phyloP scores from a whole-genome alignment of 92 coral and sea anemone genomes.

The Heliopora coerulea region DNA sequence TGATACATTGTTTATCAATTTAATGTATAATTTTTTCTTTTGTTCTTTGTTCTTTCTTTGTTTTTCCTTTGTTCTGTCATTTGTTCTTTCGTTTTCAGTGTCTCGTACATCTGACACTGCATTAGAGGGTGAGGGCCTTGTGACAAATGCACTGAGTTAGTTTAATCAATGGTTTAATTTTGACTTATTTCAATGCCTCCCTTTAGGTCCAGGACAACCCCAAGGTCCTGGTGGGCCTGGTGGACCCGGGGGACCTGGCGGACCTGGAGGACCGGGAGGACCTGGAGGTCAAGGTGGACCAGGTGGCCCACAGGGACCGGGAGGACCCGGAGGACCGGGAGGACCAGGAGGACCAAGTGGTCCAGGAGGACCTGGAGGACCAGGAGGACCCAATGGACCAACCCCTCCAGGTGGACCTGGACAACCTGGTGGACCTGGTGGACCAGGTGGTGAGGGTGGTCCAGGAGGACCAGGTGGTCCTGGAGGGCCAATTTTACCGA shows the following conservation, averaged over 20 bases:
- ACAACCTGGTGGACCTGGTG: slow-evolving; percentile 53
- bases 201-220: slow-evolving; percentile 68
- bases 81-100: too few species aligned
- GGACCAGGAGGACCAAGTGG: slow-evolving; percentile 67
- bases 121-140: too few species aligned
- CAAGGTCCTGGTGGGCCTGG: slow-evolving; percentile 60
- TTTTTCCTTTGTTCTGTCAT: too few species aligned
- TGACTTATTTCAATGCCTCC: too few species aligned
- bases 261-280: slow-evolving; percentile 41
- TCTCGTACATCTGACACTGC: too few species aligned
- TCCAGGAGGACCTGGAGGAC: slow-evolving; percentile 74
- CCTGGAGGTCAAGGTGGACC: slow-evolving; percentile 58
- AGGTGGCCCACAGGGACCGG: slow-evolving; percentile 66
- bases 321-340: slow-evolving; percentile 74
- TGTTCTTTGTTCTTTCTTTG: too few species aligned
- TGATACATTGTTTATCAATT: too few species aligned
- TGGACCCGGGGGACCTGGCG: slow-evolving; percentile 62
- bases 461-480: slow-evolving; percentile 62
- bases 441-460: slow-evolving; percentile 54
- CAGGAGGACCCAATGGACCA: slow-evolving; percentile 49
- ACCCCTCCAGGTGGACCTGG: slow-evolving; percentile 16
- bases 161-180: too few species aligned
- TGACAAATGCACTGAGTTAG: too few species aligned
- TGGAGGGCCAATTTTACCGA: slow-evolving; percentile 57
- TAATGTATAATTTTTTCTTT: too few species aligned